Conservation (phyloP, 1,140 invertebrate species). For the Dinothrombium tinctorium region DNA sequence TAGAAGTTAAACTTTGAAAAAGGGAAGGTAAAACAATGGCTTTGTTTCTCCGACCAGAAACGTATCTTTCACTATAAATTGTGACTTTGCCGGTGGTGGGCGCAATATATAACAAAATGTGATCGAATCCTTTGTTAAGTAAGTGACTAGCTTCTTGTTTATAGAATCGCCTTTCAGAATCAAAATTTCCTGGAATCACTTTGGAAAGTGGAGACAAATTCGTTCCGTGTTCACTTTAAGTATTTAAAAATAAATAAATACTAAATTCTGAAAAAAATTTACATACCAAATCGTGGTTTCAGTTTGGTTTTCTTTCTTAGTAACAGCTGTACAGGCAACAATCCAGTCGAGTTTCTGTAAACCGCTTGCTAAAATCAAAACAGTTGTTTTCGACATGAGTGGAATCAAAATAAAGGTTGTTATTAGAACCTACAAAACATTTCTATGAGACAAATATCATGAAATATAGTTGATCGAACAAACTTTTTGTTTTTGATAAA, state of each 20-base stretch:
- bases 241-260: background rate
- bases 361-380: background rate
- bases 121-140: background rate
- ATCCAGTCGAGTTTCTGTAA: constrained; percentile 6
- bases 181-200: background rate
- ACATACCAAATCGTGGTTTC: background rate
- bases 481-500: too few species aligned
- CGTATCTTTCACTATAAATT: constrained; percentile 5
- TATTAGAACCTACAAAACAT: constrained; percentile 4
- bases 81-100: background rate
- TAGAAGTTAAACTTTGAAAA: background rate
- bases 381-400: constrained; percentile 5
- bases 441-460: too few species aligned
- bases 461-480: too few species aligned
- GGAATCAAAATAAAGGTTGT: constrained; percentile 5
- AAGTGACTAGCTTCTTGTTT: background rate
- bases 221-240: background rate
- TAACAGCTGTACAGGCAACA: constrained; percentile 5
- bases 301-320: background rate
- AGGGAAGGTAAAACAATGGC: constrained; percentile 4
- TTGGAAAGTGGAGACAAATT: background rate
- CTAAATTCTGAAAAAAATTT: background rate
- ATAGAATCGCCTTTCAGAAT: constrained; percentile 4
- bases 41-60: constrained; percentile 1
- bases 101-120: background rate